Evolutionary conservation across 2,888 invertebrate genomes (phyloP), one percentile per base, ranked within the genome.

Genomic region (Ectemnius lituratus): DNA sequence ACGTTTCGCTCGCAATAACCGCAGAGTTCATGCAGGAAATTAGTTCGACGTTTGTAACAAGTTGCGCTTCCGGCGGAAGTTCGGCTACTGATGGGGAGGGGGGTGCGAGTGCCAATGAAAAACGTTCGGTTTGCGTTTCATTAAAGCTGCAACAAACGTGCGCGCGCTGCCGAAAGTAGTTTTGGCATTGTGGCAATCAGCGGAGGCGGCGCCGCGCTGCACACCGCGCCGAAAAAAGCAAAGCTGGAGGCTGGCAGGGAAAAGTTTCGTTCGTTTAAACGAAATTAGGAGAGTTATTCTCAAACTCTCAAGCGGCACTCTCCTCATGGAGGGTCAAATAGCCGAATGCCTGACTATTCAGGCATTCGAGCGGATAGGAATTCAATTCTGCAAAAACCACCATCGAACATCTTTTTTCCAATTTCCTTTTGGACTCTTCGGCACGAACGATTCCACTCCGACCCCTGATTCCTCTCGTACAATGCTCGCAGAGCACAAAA

Each of bases 231-330:
- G 13, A 52, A 52, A 52, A 52, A 37, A 11, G 37, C 37, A 37
- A 37, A 11, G 37, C 1, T 6, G 11, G 11, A 37, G 37, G 3
- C 8, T 37, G 37, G 37, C 8, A 37, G n/a, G 2, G 16, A 14
- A 52, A 52, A 52, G 52, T 52, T 52, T 52, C 6, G 52, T 52
- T 52, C 16, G 52, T 52, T 52, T 16, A 13, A 14, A 52, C n/a
- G 16, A 52, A 52, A 52, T 52, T 52, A 52, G 52, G 16, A 14
- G 52, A 52, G 52, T 52, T 52, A 52, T 52, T 52, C 16, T 14
- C 16, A 8, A 52, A 52, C n/a, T 52, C 16, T 52, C 16, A 16
- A 52, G 52, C 16, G 52, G 52, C 52, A 16, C n/a, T 52, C 13
- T 52, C 0, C 52, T 16, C 52, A 52, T 14, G 52, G 52, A 52